Evolutionary conservation across 2,113 vertebrate genomes (phyloP).

Genomic region (Tragelaphus buxtoni): DNA sequence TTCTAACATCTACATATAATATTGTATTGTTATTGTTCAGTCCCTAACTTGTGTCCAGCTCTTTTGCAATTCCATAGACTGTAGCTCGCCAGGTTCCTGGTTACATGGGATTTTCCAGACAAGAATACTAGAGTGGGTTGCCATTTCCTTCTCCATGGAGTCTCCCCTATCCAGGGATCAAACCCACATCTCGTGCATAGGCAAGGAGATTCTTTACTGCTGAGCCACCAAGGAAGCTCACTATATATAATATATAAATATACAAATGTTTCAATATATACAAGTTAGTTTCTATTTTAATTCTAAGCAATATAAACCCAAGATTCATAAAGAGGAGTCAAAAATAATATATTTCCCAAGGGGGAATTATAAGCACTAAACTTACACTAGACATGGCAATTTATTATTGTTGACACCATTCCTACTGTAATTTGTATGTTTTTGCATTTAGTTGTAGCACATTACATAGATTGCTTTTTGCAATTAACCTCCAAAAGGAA

Average conservation of each 20-base stretch:
- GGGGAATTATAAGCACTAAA: slow-evolving; percentile 23
- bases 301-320: slow-evolving; percentile 43
- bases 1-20: background rate
- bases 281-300: slow-evolving; percentile 12
- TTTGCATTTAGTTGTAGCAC: slow-evolving; percentile 58
- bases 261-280: background rate
- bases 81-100: background rate
- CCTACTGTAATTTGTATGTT: slow-evolving; percentile 65
- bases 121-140: background rate
- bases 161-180: background rate
- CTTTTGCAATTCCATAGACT: background rate
- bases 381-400: background rate
- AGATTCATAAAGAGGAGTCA: slow-evolving; percentile 44
- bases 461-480: slow-evolving; percentile 67
- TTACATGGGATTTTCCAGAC: background rate
- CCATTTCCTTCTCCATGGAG: background rate
- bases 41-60: background rate
- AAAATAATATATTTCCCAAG: slow-evolving; percentile 15
- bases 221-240: background rate
- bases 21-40: background rate
- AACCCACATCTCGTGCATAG: background rate
- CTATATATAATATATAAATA: background rate
- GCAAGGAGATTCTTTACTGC: background rate
- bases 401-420: slow-evolving; percentile 54
- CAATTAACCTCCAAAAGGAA: slow-evolving; percentile 77